phyloP scores from a whole-genome alignment of 1,140 invertebrate species.

The Tribolium madens region DNA sequence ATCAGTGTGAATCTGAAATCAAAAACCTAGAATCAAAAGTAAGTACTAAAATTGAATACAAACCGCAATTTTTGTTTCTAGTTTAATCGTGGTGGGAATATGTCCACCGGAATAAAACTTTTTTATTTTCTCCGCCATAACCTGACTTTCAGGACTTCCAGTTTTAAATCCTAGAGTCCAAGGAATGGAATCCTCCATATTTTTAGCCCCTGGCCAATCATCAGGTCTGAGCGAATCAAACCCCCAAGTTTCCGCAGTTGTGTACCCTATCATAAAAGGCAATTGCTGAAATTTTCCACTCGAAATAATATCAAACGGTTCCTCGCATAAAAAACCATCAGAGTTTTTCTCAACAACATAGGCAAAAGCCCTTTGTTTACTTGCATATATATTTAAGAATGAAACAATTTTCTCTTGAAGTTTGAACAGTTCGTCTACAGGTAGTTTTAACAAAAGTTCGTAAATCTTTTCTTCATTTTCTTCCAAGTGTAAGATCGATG shows the following conservation, averaged over 20 bases:
- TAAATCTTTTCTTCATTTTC: slow-evolving; percentile 49
- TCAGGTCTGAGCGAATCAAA: slow-evolving; percentile 56
- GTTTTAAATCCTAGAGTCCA: slow-evolving; percentile 65
- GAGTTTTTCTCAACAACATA: slow-evolving; percentile 67
- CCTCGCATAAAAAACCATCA: slow-evolving; percentile 66
- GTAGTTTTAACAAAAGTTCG: slow-evolving; percentile 60
- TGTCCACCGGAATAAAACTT: slow-evolving; percentile 68
- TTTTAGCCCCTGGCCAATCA: slow-evolving; percentile 53
- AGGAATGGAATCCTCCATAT: slow-evolving; percentile 61
- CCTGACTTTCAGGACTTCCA: slow-evolving; percentile 63
- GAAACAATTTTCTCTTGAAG: slow-evolving; percentile 44
- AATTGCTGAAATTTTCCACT: slow-evolving; percentile 64
- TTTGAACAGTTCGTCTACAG: slow-evolving; percentile 63
- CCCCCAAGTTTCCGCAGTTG: slow-evolving; percentile 57
- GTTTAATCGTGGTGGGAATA: slow-evolving; percentile 63
- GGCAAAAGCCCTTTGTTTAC: slow-evolving; percentile 65
- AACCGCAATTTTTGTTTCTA: slow-evolving; percentile 57
- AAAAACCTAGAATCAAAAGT: neutral
- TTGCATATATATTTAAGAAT: slow-evolving; percentile 59
- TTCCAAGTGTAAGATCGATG: slow-evolving; percentile 27
- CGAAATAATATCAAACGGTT: slow-evolving; percentile 66
- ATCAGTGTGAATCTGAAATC: slow-evolving; percentile 62
- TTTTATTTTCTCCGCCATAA: slow-evolving; percentile 67
- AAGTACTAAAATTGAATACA: slow-evolving; percentile 4
- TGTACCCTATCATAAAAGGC: slow-evolving; percentile 70